A percentile compares a stretch with the other conserved stretches of the same genome.
Conservation (phyloP, 2,113 vertebrate species). For the Telmatochromis sp. region DNA sequence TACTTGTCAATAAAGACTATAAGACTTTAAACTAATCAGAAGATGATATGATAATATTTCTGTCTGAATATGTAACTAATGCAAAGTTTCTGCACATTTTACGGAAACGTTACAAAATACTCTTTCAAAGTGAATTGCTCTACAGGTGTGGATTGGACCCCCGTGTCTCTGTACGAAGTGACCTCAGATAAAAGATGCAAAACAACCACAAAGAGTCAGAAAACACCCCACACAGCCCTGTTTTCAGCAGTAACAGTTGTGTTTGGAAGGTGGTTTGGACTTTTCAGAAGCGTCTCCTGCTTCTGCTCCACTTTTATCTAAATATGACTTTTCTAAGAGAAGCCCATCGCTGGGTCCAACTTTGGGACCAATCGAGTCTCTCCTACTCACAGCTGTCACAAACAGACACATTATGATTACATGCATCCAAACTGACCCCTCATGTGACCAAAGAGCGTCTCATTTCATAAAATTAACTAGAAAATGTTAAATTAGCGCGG, state of each 20-base stretch:
- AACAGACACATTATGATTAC: neutral
- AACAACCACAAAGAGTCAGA: neutral
- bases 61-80: neutral
- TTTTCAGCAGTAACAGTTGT: neutral
- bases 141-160: accelerated
- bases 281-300: neutral
- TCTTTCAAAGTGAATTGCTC: neutral
- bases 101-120: neutral
- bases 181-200: neutral
- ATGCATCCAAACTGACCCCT: accelerated
- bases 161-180: accelerated
- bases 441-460: neutral
- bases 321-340: accelerated
- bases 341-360: accelerated
- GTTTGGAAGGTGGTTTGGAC: neutral
- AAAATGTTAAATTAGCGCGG: neutral
- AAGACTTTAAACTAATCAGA: neutral
- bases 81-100: neutral
- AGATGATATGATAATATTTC: neutral
- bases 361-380: neutral
- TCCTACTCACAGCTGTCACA: neutral
- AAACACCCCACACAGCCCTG: neutral
- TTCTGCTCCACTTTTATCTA: neutral
- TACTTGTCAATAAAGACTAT: neutral
- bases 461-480: neutral